phyloP scores from a whole-genome alignment of 2,113 vertebrate species.

The Hassar affinis region DNA sequence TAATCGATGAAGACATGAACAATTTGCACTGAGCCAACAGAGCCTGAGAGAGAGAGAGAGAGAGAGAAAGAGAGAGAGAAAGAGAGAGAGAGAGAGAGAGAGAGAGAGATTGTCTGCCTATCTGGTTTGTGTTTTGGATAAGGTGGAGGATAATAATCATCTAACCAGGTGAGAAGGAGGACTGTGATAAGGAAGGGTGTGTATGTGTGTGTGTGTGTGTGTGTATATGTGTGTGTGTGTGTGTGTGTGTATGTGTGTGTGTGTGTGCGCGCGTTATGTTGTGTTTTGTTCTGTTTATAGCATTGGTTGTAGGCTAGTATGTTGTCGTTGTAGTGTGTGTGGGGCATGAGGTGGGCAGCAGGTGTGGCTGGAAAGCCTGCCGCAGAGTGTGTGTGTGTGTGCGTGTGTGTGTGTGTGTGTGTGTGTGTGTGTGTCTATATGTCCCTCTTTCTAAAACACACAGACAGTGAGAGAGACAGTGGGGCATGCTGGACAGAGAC shows the following conservation, averaged over 20 bases:
- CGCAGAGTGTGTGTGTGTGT: constrained; percentile 52
- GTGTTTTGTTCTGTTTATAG: constrained; percentile 17
- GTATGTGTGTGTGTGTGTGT: not conserved
- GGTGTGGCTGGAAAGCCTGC: constrained; percentile 67
- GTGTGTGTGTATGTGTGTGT: not conserved
- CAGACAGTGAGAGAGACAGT: not conserved
- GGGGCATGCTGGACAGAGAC: not conserved
- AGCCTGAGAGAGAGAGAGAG: constrained; percentile 1
- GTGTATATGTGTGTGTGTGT: not conserved
- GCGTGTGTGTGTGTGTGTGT: not conserved
- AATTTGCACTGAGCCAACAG: constrained; percentile 23
- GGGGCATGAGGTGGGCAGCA: constrained; percentile 65
- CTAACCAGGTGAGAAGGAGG: constrained; percentile 38
- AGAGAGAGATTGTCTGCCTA: constrained; percentile 29
- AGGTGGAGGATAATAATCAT: constrained; percentile 15
- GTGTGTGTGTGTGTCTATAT: too few relatives aligned
- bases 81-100: too few relatives aligned
- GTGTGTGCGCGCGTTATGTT: constrained; percentile 17
- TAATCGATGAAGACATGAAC: constrained; percentile 49
- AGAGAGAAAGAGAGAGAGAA: constrained; percentile 11
- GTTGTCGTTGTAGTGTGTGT: constrained; percentile 7
- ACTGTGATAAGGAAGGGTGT: not conserved
- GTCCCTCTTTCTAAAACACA: too few relatives aligned
- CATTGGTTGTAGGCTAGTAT: not conserved
- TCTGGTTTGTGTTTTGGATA: constrained; percentile 7